Evolutionary conservation across 2,888 invertebrate genomes (phyloP), one percentile per base, ranked within the genome.

Genomic region (Nipponacmea schrenckii): DNA sequence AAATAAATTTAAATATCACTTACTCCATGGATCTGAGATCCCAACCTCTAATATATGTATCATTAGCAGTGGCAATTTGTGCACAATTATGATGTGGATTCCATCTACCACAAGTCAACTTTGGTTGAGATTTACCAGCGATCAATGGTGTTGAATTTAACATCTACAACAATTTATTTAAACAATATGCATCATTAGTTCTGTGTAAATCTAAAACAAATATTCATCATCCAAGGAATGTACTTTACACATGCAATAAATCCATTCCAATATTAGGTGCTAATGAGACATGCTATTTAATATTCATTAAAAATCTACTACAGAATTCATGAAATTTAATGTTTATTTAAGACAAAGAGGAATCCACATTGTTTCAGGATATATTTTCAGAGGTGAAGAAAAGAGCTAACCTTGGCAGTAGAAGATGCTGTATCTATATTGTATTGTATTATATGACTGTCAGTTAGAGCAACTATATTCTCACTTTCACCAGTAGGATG

Each of bases 71-170:
- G 27, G 95, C 94, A 85, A 98, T 93, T 89, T 95, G 94, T 75
- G 93, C 92, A 80, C 94, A 93, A 80, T 94, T 94, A 87, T 96
- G 96, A 85, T 98, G 97, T 14, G 97, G 97, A 88, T 96, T 96
- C 97, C 98, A 98, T 89, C 95, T 94, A 12, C 96, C 96, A 67
- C 92, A 93, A 0, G 93, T 94, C 84, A 95, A 94, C 85, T 94
- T 94, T 46, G 93, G 93, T 79, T 94, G 92, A 77, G 93, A 93
- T 89, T 94, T 93, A 1, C 92, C 92, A 80, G 92, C 92, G 63
- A 93, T 89, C 10, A 39, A 39, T 31, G 81, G 81, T 17, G 84
- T 79, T 17, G 84, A 80, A 65, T 82, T 83, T 27, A 79, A 77
- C 66, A 84, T 69, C 87, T 87, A 56, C 20, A 56, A 56, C 20